Conservation (phyloP, 2,888 invertebrate species). For the Syrista parreyssii region DNA sequence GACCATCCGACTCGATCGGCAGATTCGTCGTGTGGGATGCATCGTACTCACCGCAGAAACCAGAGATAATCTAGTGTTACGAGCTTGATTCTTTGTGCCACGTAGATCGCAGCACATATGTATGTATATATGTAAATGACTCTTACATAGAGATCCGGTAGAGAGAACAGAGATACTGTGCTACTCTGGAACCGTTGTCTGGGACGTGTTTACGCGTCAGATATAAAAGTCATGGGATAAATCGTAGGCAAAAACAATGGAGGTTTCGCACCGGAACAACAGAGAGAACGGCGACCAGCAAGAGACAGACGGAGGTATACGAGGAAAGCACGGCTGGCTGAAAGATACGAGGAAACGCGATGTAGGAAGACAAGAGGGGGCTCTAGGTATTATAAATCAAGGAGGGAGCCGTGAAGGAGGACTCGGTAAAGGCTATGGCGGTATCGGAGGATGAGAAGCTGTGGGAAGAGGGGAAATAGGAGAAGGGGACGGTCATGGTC, state of each 20-base stretch:
- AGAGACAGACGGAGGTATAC: neutral
- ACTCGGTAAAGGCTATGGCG: slow-evolving; percentile 16
- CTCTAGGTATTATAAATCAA: slow-evolving; percentile 50
- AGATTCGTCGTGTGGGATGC: neutral
- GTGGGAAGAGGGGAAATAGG: slow-evolving; percentile 15
- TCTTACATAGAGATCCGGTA: neutral
- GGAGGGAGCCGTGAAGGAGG: slow-evolving; percentile 39
- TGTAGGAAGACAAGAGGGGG: slow-evolving; percentile 35
- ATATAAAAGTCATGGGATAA: neutral
- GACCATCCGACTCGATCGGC: neutral
- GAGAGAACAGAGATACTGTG: neutral
- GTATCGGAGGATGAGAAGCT: slow-evolving; percentile 15
- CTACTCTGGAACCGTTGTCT: neutral
- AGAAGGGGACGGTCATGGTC: slow-evolving; percentile 37
- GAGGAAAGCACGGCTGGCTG: neutral
- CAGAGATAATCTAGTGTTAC: neutral
- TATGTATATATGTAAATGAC: neutral
- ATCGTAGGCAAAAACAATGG: neutral
- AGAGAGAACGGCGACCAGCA: neutral
- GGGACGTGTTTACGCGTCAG: neutral
- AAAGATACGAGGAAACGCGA: slow-evolving; percentile 1
- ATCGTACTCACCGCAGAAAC: neutral
- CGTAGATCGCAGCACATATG: neutral
- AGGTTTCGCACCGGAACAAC: neutral
- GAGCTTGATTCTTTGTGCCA: neutral